Conservation (phyloP, 2,113 vertebrate species). For the Brachionichthys hirsutus region DNA sequence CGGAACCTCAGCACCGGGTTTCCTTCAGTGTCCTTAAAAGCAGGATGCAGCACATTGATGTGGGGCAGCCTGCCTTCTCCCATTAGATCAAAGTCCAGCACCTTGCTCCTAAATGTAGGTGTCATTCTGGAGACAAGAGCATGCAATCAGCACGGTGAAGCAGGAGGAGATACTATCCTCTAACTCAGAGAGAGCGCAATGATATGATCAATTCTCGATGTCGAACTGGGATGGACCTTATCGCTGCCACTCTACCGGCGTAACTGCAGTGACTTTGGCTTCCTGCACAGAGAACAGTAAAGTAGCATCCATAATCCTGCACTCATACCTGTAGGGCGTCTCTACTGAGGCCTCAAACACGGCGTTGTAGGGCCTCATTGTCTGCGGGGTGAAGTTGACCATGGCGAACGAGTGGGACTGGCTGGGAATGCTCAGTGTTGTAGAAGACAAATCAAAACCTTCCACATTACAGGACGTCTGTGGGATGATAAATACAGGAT, state of each 20-base stretch:
- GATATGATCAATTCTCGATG: too few relatives aligned
- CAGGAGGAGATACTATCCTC: too few relatives aligned
- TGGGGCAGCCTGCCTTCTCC: slow-evolving; percentile 85
- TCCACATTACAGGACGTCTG: slow-evolving; percentile 67
- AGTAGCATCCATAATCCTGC: not conserved
- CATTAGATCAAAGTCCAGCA: slow-evolving; percentile 78
- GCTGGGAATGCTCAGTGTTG: slow-evolving; percentile 75
- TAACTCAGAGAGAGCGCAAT: too few relatives aligned
- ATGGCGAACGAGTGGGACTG: slow-evolving; percentile 78
- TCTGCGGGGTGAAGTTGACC: slow-evolving; percentile 81
- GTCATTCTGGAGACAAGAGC: slow-evolving; percentile 30
- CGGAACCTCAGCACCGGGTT: slow-evolving; percentile 82
- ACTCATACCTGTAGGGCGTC: slow-evolving; percentile 72
- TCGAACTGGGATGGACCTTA: too few relatives aligned
- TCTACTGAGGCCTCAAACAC: slow-evolving; percentile 83
- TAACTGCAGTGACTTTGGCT: too few relatives aligned
- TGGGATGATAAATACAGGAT: not conserved
- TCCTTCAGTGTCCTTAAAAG: slow-evolving; percentile 69
- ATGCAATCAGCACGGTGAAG: too few relatives aligned
- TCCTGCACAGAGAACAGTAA: not conserved
- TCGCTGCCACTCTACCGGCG: too few relatives aligned
- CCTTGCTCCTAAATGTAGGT: slow-evolving; percentile 50
- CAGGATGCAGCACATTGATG: slow-evolving; percentile 78
- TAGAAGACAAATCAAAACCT: slow-evolving; percentile 79
- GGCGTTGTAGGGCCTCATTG: slow-evolving; percentile 80